Base-by-base conservation (phyloP, 2,888 invertebrate genomes). In the Leistus spinibarbis region DNA sequence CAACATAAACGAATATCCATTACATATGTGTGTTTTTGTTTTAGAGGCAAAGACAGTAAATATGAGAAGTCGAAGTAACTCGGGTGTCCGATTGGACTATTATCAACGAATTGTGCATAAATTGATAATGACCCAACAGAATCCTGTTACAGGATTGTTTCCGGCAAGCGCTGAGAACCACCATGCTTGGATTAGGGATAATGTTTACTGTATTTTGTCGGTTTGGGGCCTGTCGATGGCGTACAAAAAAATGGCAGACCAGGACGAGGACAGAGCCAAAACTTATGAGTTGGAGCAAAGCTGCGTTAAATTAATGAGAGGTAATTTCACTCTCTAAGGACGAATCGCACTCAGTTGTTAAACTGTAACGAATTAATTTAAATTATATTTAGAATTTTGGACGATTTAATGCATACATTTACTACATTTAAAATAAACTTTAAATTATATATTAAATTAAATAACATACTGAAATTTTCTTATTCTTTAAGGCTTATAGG, bases 141-240 rank as follows among this genome's bases (percentile, higher is more conserved):
- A 99, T 86, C 97, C 99, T 23, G 96, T 99, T 0, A 99, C 99
- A 57, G 99, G 99, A 10, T 88, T 99, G 72, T 95, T 99, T 83
- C 97, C 98, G 67, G 95, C 97, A 5, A 95, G 95, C 81, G 88
- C 90, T 57, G 91, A 92, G 3, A 95, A 95, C 83, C 91, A 94
- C 76, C 98, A 99, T 87, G 98, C 99, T 0, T 99, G 99, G 99
- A 95, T 99, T 78, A 90, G 99, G 65, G 99, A 99, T 85, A 99
- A 99, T 88, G 91, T 99, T 0, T 99, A 99, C 84, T 97, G 97
- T 79, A 96, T 98, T 80, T 87, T 99, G 82, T 95, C 98, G 10
- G 96, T 99, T 24, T 99, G 99, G 99, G 98, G 98, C 0, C 88
- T 99, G 13, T 96, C 98, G 0, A 95, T 99, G 94, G 96, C 99